Base-by-base conservation (phyloP, 2,113 vertebrate species). In the Poeciliopsis prolifica region DNA sequence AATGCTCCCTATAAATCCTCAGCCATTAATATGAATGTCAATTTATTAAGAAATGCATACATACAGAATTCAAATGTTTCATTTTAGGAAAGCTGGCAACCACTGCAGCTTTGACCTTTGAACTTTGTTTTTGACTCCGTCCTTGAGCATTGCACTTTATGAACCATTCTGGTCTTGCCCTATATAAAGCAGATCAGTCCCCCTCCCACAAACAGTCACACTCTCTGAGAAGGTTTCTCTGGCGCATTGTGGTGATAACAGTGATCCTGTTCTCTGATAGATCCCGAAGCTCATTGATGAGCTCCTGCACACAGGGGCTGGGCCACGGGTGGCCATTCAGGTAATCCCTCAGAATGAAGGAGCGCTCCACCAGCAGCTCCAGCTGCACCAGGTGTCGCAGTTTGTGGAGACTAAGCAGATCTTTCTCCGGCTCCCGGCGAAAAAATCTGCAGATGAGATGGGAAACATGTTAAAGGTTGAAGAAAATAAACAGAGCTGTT, bases 301-400 rank as follows among this genome's bases (percentile, higher is more conserved):
- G 88, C 65, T 30, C 82, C 83, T 73, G 80, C 1, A 92, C 88
- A 13, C 72, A 51, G 17, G 88, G 88, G 70, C 88, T 92, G 35
- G 91, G 91, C 91, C 91, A 92, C 1, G 83, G 83, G 77, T 87
- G 88, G 0, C 89, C 85, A 13, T 91, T 89, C 0, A 88, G 72
- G 71, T 88, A 87, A 9, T 91, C 88, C 3, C 88, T 65, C 26
- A 88, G 83, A 54, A 88, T 90, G 71, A 83, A 91, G 0, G 83
- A 90, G 51, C 89, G 85, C 72, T 92, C 89, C 80, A 92, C 91
- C 71, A 92, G 78, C 35, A 92, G 89, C 78, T 92, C 91, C 83
- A 92, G 78, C 5, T 65, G 83, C 74, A 81, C 86, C 88, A 92
- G 73, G 80, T 91, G 88, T 0, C 72, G 78, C 60, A 92, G 80